These are phyloP conservation scores for Pogonomyrmex californicus DNA, from an alignment of 1,140 invertebrate species.

Conservation along the genomic window DNA sequence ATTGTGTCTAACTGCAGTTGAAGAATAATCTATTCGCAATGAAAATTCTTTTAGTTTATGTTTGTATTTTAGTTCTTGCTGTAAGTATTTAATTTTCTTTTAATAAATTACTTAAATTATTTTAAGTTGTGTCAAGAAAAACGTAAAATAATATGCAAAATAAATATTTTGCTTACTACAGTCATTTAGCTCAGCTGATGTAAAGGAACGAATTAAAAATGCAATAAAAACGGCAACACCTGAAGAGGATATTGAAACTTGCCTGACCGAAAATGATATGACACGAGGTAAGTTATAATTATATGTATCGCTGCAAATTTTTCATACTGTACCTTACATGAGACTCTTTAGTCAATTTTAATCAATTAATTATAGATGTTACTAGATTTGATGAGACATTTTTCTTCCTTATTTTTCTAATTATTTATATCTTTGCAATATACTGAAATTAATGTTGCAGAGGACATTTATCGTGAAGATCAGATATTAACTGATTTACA, in stretches of 20 bases:
- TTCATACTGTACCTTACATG: too few species aligned
- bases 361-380: background rate
- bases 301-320: background rate
- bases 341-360: background rate
- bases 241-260: background rate
- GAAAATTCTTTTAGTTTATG: background rate
- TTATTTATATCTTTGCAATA: background rate
- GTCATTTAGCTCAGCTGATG: background rate
- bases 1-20: background rate
- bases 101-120: background rate
- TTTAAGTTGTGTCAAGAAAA: background rate
- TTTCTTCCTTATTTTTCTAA: background rate
- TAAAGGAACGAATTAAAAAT: background rate
- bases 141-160: background rate
- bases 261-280: background rate
- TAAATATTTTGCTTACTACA: background rate
- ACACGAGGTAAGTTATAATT: background rate
- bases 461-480: too few species aligned
- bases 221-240: background rate
- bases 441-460: too few species aligned
- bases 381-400: background rate
- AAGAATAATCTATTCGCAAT: background rate
- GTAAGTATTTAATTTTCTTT: constrained; percentile 2
- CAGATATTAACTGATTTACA: background rate
- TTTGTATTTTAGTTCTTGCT: background rate